Conservation (phyloP, 2,888 invertebrate species). For the Osedax frankpressi region DNA sequence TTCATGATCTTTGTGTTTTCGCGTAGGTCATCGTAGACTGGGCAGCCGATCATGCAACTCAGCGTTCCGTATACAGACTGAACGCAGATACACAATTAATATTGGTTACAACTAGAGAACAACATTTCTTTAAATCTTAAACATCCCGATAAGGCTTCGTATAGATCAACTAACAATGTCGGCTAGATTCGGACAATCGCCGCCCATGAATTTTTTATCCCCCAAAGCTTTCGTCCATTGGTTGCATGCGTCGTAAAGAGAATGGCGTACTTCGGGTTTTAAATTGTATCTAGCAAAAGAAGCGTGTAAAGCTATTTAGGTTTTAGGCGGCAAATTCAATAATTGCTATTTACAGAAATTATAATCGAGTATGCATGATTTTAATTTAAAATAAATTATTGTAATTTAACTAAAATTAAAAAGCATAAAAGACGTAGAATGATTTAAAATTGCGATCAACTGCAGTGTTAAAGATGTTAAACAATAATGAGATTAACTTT, state of each 20-base stretch:
- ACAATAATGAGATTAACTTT: constrained; percentile 53
- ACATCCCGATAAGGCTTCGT: too few species aligned
- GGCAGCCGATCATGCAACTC: constrained; percentile 81
- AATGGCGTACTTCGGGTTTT: constrained; percentile 72
- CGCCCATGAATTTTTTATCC: constrained; percentile 67
- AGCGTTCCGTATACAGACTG: constrained; percentile 73
- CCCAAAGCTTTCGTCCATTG: constrained; percentile 60
- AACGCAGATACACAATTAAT: too few species aligned
- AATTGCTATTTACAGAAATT: too few species aligned
- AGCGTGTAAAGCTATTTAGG: not conserved
- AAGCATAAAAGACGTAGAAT: too few species aligned
- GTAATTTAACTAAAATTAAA: too few species aligned
- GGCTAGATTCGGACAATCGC: constrained; percentile 70
- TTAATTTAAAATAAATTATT: too few species aligned
- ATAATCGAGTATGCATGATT: too few species aligned
- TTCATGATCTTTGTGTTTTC: constrained; percentile 59
- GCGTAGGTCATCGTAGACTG: constrained; percentile 67
- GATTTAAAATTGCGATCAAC: too few species aligned
- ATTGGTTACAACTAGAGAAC: too few species aligned
- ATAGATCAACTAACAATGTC: constrained; percentile 64
- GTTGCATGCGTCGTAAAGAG: constrained; percentile 76
- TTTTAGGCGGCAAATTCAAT: too few species aligned
- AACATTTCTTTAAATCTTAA: too few species aligned
- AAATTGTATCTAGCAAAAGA: constrained; percentile 57
- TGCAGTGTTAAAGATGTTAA: too few species aligned